Evolutionary conservation across 2,888 invertebrate genomes (phyloP).

Genomic region (Melolontha melolontha): DNA sequence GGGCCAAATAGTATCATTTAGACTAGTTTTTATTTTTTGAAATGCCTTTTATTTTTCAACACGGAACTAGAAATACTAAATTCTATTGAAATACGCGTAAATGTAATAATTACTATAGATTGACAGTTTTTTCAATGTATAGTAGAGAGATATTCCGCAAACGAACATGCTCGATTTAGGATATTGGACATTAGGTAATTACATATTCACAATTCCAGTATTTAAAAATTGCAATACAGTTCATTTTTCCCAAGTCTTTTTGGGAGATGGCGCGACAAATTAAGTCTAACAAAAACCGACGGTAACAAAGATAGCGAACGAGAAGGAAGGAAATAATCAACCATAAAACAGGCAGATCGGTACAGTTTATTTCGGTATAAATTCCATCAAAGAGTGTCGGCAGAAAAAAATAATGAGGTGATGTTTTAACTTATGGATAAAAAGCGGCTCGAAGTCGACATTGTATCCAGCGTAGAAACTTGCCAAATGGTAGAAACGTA

Average conservation of each 20-base stretch:
- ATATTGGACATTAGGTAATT: too few relatives aligned
- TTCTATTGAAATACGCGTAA: too few relatives aligned
- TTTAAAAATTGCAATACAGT: too few relatives aligned
- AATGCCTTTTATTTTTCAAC: too few relatives aligned
- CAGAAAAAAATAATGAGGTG: conserved; percentile 47
- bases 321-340: background rate
- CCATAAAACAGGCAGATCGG: conserved; percentile 9
- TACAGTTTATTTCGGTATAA: conserved; percentile 46
- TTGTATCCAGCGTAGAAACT: conserved; percentile 23
- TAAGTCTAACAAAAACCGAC: background rate
- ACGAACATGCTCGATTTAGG: too few relatives aligned
- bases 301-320: background rate
- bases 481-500: conserved; percentile 21
- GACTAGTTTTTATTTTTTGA: too few relatives aligned
- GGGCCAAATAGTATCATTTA: too few relatives aligned
- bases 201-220: too few relatives aligned
- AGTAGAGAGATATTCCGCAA: too few relatives aligned
- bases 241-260: background rate
- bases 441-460: conserved; percentile 47
- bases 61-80: too few relatives aligned
- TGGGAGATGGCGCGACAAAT: background rate
- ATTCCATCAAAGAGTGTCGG: conserved; percentile 44
- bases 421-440: conserved; percentile 48
- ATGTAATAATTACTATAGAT: too few relatives aligned
- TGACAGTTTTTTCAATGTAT: too few relatives aligned